Evolutionary conservation across 2,113 vertebrate genomes (phyloP), one percentile per base, ranked within the genome.

Genomic region (Gulo gulo): DNA sequence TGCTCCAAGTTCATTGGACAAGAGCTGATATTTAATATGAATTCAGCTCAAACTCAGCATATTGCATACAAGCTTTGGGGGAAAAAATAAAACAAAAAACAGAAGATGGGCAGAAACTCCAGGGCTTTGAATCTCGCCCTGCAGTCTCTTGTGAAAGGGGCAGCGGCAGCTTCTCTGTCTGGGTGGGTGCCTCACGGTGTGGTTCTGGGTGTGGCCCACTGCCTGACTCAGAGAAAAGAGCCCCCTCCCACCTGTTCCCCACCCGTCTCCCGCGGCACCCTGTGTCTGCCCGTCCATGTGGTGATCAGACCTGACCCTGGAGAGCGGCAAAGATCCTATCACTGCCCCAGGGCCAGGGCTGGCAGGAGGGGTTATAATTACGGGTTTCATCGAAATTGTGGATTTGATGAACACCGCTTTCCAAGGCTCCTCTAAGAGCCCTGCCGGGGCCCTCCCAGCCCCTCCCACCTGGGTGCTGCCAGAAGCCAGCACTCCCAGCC

Each of bases 291-390:
- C n/a, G 29, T 74, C 84, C 31, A 3, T 34, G 84, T 15, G 0
- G 47, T 4, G n/a, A 85, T 65, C 69, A 65, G 83, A 52, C 95
- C 94, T 95, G 97, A 95, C 82, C 96, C 69, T 20, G 7, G 34
- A 84, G 76, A 92, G 39, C 4, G 36, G 42, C 36, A 21, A 65
- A 93, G 92, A 94, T 92, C 57, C 74, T 59, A 95, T 95, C 95
- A 13, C 69, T 29, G 89, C 96, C 78, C 78, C 50, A 14, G 88
- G 97, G 74, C 55, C 0, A 3, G 55, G 47, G 80, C 24, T 89
- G 79, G 89, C 52, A 91, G 83, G 92, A 95, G 92, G 63, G 80
- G 39, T 73, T 76, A 36, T 96, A 95, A 97, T 96, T 97, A 91
- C 0, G 20, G 86, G 95, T 98, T 96, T 97, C 94, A 78, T 47